A percentile compares a stretch with the other conserved stretches of the same genome.
phyloP scores from a whole-genome alignment of 2,888 invertebrate genomes.

The Heliconius cydno region DNA sequence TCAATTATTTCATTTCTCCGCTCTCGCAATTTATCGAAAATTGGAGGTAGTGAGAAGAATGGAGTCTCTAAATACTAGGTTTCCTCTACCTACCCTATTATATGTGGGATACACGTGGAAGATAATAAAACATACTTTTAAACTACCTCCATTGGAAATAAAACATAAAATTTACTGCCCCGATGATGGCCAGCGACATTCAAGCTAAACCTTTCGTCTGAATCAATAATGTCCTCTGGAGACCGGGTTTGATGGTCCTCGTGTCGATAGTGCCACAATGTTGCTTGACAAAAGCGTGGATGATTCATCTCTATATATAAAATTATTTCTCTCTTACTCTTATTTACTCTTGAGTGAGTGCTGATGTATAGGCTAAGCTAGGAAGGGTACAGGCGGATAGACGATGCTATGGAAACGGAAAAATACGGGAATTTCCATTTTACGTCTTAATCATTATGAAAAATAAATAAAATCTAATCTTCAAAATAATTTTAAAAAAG shows the following conservation, averaged over 20 bases:
- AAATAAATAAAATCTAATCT: too few relatives aligned
- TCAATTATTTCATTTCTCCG: too few relatives aligned
- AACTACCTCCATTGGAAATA: background rate
- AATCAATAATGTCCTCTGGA: slow-evolving; percentile 10
- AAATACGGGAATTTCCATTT: too few relatives aligned
- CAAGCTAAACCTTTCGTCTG: background rate
- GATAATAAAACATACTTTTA: background rate
- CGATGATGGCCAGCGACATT: background rate
- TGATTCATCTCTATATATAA: too few relatives aligned
- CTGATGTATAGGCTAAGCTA: too few relatives aligned
- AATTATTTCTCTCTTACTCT: too few relatives aligned
- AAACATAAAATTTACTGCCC: background rate
- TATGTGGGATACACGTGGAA: background rate
- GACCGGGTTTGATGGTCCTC: background rate
- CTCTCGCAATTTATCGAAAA: background rate
- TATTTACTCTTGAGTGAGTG: too few relatives aligned
- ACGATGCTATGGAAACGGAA: too few relatives aligned
- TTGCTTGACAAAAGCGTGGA: background rate
- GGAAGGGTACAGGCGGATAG: too few relatives aligned
- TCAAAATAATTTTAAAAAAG: too few relatives aligned
- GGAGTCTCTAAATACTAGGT: background rate
- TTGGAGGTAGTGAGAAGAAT: background rate
- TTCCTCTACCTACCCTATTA: background rate
- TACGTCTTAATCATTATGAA: too few relatives aligned
- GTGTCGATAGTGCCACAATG: background rate